These are phyloP conservation scores for Actinernus sp. DNA, from an alignment of 92 coral and sea anemone species.

Conservation along the genomic window DNA sequence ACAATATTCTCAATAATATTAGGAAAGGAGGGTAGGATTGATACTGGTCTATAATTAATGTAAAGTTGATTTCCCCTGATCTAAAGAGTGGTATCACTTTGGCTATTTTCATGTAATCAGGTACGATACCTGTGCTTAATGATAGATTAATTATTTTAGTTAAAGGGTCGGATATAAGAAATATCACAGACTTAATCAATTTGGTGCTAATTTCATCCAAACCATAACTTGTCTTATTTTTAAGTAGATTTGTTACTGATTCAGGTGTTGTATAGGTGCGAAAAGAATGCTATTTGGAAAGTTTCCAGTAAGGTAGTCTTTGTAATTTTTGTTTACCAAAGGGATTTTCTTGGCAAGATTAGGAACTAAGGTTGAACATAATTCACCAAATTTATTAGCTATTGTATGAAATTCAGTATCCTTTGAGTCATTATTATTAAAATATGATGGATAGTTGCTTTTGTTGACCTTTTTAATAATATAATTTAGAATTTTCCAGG, in stretches of 20 bases:
- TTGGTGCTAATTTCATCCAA: conserved; percentile 2
- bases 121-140: conserved; percentile 3
- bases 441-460: background rate
- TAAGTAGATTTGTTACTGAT: background rate
- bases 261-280: background rate
- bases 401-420: background rate
- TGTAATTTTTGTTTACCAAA: background rate
- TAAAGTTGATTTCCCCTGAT: conserved; percentile 19
- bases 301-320: background rate
- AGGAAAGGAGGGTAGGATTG: conserved; percentile 23
- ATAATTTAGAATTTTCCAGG: background rate
- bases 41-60: conserved; percentile 23
- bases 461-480: background rate
- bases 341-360: background rate
- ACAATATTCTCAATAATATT: background rate
- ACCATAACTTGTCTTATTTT: conserved; percentile 4
- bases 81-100: conserved; percentile 2
- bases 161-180: background rate
- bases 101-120: background rate
- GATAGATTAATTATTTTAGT: background rate
- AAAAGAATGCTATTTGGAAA: background rate
- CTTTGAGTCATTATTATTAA: background rate
- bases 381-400: background rate
- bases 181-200: background rate
- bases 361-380: background rate